Base-by-base conservation (phyloP, 1,140 invertebrate species). In the Coelopa frigida region DNA sequence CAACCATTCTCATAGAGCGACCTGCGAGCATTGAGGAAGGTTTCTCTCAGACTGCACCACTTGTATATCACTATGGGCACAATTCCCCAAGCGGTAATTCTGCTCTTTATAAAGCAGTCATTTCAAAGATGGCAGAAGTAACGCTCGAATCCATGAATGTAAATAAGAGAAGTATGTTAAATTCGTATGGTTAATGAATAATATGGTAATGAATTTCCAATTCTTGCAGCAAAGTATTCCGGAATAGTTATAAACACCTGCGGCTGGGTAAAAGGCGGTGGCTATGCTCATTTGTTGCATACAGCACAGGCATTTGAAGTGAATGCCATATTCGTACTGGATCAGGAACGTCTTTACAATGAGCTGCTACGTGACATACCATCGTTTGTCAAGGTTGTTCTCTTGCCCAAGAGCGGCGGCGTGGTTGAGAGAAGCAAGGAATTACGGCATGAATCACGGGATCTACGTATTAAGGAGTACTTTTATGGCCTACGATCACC, bases 191-290 rank as follows among this genome's bases (percentile, higher is more conserved):
- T 37, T 21, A 44, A 36, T n/a, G n/a, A n/a, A n/a, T n/a, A n/a
- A n/a, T n/a, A n/a, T n/a, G n/a, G n/a, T n/a, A n/a, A n/a, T n/a
- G n/a, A n/a, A n/a, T n/a, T 23, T 41, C 7, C 24, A 51, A 36
- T 11, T 45, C 0, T 72, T 14, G 49, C 61, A 87, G 87, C 85
- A 1, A 84, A 85, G 64, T 76, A 77, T 32, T 95, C 93, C 22
- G 96, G 96, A n/a, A 86, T 92, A 2, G 84, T 99, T 26, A 94
- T 99, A 40, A 99, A 99, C 65, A 99, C 96, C 1, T 95, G 93
- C 61, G 95, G 95, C 2, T 99, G 94, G 94, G 83, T 98, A 0
- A 93, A 94, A 73, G 87, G 81, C 2, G 84, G 82, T 6, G 93
- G 91, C 0, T 94, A 93, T 61, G 84, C 84, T 58, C 75, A 85